phyloP scores from a whole-genome alignment of 2,797 vertebrate species.

The Phataginus tetradactyla region DNA sequence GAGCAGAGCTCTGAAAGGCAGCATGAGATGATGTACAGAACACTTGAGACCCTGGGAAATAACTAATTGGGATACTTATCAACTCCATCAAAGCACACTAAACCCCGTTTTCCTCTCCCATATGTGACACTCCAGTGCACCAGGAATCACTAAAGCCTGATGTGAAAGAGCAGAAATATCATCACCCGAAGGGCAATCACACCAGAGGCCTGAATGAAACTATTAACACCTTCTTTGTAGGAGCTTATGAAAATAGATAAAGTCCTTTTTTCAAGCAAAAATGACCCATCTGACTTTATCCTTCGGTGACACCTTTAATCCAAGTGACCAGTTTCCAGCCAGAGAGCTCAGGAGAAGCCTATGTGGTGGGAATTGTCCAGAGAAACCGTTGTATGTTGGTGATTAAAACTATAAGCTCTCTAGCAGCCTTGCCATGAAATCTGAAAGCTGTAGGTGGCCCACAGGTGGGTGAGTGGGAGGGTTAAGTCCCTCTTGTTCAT shows the following conservation, averaged over 20 bases:
- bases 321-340: not conserved
- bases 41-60: not conserved
- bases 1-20: not conserved
- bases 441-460: not conserved
- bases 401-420: rapidly evolving
- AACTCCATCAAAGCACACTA: not conserved
- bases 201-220: rapidly evolving
- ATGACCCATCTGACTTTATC: not conserved
- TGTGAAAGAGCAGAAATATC: rapidly evolving
- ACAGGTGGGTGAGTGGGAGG: not conserved
- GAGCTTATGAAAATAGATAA: not conserved
- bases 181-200: too few species aligned
- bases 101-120: not conserved
- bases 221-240: rapidly evolving
- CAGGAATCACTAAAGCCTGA: rapidly evolving
- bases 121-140: rapidly evolving
- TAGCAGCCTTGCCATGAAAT: not conserved
- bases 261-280: not conserved
- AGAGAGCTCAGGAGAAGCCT: not conserved
- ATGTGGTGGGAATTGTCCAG: not conserved
- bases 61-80: not conserved
- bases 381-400: rapidly evolving
- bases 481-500: not conserved
- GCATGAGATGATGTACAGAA: rapidly evolving
- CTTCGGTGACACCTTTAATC: not conserved